These are phyloP conservation scores for Wasmannia auropunctata DNA, from an alignment of 1,140 invertebrate species.

Conservation along the genomic window DNA sequence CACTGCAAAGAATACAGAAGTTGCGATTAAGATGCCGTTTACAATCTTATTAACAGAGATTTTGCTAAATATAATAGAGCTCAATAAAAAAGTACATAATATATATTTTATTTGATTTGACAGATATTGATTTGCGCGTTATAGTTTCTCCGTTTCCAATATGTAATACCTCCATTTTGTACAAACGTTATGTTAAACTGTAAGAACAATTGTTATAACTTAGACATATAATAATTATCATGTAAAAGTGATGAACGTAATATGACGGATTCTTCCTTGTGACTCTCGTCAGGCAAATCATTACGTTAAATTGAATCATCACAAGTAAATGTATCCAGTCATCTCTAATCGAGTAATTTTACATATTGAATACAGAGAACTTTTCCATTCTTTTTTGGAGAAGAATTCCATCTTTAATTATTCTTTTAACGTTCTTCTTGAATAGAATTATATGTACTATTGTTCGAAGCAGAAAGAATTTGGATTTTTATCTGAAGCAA, in stretches of 20 bases:
- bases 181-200: neutral
- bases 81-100: neutral
- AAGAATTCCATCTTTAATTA: no score
- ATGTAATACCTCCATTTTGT: neutral
- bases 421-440: neutral
- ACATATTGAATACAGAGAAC: neutral
- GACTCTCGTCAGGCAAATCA: neutral
- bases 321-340: neutral
- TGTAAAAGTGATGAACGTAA: neutral
- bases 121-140: neutral
- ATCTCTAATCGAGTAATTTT: neutral
- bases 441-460: neutral
- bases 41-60: conserved; percentile 17
- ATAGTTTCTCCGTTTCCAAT: neutral
- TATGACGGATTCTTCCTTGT: neutral
- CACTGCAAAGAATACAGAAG: neutral
- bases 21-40: conserved; percentile 30
- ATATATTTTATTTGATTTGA: neutral
- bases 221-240: neutral
- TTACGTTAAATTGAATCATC: neutral
- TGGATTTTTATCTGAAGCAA: neutral
- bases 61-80: neutral
- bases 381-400: no score
- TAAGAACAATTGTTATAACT: neutral
- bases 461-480: neutral